Evolutionary conservation across 2,888 invertebrate genomes (phyloP).

Genomic region (Galerucella calmariensis): DNA sequence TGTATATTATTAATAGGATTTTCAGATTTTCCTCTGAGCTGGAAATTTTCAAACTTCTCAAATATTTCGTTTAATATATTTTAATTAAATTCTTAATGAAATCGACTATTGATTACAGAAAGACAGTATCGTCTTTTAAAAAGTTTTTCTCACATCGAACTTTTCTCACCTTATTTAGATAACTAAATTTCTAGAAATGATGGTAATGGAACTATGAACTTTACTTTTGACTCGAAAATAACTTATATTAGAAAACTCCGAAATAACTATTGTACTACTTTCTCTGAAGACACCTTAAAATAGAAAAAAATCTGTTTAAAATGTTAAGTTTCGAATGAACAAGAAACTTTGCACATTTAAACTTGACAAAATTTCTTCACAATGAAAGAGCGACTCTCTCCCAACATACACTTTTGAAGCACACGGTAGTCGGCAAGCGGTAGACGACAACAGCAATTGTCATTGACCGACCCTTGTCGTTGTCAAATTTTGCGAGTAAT

Average conservation of each 20-base stretch:
- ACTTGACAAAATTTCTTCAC: too few relatives aligned
- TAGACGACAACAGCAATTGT: too few relatives aligned
- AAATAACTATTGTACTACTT: neutral
- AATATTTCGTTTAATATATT: neutral
- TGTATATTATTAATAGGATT: neutral
- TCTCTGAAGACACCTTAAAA: neutral
- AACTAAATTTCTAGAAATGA: neutral
- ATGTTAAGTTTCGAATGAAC: too few relatives aligned
- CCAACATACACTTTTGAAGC: too few relatives aligned
- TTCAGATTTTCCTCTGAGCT: neutral
- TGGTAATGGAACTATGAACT: neutral
- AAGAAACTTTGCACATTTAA: too few relatives aligned
- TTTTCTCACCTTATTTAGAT: neutral
- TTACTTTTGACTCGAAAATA: neutral
- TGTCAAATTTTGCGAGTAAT: too few relatives aligned
- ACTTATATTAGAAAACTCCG: neutral
- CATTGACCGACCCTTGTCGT: too few relatives aligned
- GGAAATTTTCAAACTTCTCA: neutral
- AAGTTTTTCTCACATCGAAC: neutral
- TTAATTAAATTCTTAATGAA: neutral
- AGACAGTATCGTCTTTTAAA: neutral
- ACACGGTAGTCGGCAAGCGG: too few relatives aligned
- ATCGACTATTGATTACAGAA: conserved; percentile 2
- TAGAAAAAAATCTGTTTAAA: neutral
- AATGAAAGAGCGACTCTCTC: too few relatives aligned